Conservation (phyloP, 2,113 vertebrate genomes). For the Phyllostomus discolor region DNA sequence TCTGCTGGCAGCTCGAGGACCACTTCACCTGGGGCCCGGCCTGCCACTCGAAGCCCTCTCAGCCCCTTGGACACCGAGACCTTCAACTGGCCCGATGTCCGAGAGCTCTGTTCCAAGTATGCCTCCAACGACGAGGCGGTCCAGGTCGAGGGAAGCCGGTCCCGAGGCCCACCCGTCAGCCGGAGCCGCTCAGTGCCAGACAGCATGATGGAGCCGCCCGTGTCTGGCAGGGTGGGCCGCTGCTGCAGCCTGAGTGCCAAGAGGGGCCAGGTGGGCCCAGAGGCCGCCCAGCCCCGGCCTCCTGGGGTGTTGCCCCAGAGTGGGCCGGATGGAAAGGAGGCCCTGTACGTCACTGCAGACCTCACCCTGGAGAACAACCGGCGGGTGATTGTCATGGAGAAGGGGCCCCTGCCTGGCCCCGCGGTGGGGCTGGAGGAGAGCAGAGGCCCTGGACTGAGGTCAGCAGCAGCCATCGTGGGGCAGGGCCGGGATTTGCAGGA, state of each 20-base stretch:
- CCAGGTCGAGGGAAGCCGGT: slow-evolving; percentile 38
- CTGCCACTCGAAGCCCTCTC: slow-evolving; percentile 70
- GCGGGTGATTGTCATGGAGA: slow-evolving; percentile 85
- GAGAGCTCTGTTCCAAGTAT: slow-evolving; percentile 89
- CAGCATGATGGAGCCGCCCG: slow-evolving; percentile 66
- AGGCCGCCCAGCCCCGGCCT: neutral
- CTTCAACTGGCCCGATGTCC: slow-evolving; percentile 92
- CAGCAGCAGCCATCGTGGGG: slow-evolving; percentile 81
- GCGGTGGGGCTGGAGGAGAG: slow-evolving; percentile 10
- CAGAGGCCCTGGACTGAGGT: slow-evolving; percentile 81
- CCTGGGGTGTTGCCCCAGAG: neutral
- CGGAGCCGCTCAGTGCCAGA: slow-evolving; percentile 81
- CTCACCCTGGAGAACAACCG: slow-evolving; percentile 75
- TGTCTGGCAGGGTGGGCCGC: slow-evolving; percentile 4
- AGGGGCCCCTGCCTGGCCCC: slow-evolving; percentile 33
- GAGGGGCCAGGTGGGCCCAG: neutral
- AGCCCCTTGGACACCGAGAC: slow-evolving; percentile 81
- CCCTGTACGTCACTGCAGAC: slow-evolving; percentile 75
- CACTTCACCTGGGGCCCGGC: neutral
- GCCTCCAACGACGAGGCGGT: neutral
- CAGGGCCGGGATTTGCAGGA: slow-evolving; percentile 87
- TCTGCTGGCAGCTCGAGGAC: slow-evolving; percentile 55
- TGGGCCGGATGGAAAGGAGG: neutral
- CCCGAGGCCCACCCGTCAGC: slow-evolving; percentile 21
- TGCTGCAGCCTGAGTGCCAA: slow-evolving; percentile 42